Conservation (phyloP, 2,797 vertebrate species). For the Ceyx erithaca region DNA sequence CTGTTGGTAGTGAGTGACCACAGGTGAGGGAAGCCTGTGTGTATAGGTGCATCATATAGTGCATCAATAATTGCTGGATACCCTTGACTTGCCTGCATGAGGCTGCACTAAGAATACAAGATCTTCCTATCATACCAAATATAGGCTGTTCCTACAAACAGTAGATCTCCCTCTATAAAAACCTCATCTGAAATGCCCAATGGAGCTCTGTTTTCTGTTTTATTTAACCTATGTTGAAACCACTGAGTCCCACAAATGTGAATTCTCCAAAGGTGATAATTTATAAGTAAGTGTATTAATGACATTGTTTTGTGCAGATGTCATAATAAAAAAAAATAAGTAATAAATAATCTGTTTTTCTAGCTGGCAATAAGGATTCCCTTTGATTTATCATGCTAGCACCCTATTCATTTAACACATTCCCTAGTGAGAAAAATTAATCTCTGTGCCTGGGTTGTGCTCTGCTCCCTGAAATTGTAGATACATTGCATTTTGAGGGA, state of each 20-base stretch:
- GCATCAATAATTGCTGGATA: neutral
- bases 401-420: neutral
- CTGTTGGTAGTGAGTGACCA: rapidly evolving
- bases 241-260: neutral
- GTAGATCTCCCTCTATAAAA: neutral
- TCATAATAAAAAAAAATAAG: neutral
- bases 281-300: neutral
- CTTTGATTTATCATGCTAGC: neutral
- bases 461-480: neutral
- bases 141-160: neutral
- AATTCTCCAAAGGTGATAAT: neutral
- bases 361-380: neutral
- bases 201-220: neutral
- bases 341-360: neutral
- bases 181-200: neutral
- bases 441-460: neutral
- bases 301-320: neutral
- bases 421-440: neutral
- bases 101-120: neutral
- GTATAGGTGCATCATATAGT: rapidly evolving
- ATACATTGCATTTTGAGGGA: neutral
- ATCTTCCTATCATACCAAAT: neutral
- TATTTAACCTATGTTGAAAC: neutral
- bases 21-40: neutral
- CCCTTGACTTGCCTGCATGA: neutral